Evolutionary conservation across 2,113 vertebrate species (phyloP).

Genomic region (Hemibagrus wyckioides): DNA sequence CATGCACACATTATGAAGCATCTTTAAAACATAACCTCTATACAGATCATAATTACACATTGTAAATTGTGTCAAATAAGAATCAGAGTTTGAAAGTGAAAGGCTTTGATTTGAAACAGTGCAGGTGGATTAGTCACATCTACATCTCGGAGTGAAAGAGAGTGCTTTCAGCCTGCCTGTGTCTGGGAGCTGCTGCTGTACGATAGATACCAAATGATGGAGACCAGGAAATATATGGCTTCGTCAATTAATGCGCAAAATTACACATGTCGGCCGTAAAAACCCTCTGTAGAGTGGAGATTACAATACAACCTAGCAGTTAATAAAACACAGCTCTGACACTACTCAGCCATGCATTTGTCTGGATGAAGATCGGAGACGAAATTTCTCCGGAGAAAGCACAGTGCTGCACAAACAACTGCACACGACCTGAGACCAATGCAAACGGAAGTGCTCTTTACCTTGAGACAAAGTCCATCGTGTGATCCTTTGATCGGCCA

Average conservation of each 20-base stretch:
- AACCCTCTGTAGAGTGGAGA: not conserved
- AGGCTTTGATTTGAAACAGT: conserved; percentile 19
- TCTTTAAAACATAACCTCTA: not conserved
- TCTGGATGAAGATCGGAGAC: conserved; percentile 21
- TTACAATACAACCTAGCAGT: not conserved
- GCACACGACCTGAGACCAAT: not conserved
- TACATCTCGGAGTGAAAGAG: conserved; percentile 32
- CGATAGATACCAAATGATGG: not conserved
- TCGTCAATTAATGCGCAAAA: conserved; percentile 30
- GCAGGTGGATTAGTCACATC: conserved; percentile 51
- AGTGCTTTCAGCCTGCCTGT: conserved; percentile 26
- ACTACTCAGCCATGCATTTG: conserved; percentile 21
- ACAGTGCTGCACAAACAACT: conserved; percentile 36
- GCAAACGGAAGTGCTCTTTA: conserved; percentile 37
- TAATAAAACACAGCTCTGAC: not conserved
- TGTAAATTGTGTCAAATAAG: not conserved
- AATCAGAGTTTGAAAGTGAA: not conserved
- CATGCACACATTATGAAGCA: not conserved
- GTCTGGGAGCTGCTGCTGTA: conserved; percentile 1
- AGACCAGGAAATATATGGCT: conserved; percentile 32
- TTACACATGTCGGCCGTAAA: conserved; percentile 14
- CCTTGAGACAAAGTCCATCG: conserved; percentile 53
- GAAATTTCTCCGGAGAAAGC: conserved; percentile 17
- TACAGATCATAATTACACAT: not conserved
- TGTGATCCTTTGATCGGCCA: conserved; percentile 32